Evolutionary conservation across 2,113 vertebrate genomes (phyloP).

Genomic region (Leuciscus idus): DNA sequence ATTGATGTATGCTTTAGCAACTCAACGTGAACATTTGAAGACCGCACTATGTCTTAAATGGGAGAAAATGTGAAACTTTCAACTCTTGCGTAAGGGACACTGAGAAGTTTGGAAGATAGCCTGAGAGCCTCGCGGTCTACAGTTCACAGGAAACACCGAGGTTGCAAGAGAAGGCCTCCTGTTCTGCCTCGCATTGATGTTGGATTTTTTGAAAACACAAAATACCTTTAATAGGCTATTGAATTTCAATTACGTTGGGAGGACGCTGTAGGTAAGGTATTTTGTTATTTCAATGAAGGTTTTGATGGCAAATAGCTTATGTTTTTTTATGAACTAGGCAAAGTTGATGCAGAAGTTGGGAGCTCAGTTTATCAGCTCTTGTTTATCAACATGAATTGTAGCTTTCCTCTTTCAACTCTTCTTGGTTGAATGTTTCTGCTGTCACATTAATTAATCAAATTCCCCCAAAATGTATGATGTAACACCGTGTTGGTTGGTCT

Average conservation of each 20-base stretch:
- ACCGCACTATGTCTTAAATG: slow-evolving; percentile 68
- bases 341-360: slow-evolving; percentile 56
- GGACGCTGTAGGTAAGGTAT: slow-evolving; percentile 79
- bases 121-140: slow-evolving; percentile 76
- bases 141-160: slow-evolving; percentile 88
- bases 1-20: slow-evolving; percentile 66
- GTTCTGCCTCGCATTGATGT: slow-evolving; percentile 75
- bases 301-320: slow-evolving; percentile 38
- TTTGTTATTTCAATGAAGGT: slow-evolving; percentile 18
- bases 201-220: slow-evolving; percentile 72
- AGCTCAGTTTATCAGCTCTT: slow-evolving; percentile 36
- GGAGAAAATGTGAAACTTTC: slow-evolving; percentile 78
- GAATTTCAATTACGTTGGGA: slow-evolving; percentile 68
- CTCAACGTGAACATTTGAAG: slow-evolving; percentile 69
- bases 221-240: slow-evolving; percentile 59
- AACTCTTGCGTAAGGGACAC: slow-evolving; percentile 70
- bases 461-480: too few species aligned
- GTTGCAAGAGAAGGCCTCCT: slow-evolving; percentile 84
- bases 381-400: neutral
- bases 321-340: slow-evolving; percentile 34
- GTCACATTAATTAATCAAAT: neutral
- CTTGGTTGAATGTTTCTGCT: slow-evolving; percentile 5
- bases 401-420: neutral
- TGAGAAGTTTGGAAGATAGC: slow-evolving; percentile 78
- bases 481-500: slow-evolving; percentile 21